Percentiles rank a stretch among this genome's conserved stretches.
These are phyloP conservation scores for Eugnorisma glareosa DNA, from an alignment of 2,888 invertebrate genomes.

Conservation along the genomic window DNA sequence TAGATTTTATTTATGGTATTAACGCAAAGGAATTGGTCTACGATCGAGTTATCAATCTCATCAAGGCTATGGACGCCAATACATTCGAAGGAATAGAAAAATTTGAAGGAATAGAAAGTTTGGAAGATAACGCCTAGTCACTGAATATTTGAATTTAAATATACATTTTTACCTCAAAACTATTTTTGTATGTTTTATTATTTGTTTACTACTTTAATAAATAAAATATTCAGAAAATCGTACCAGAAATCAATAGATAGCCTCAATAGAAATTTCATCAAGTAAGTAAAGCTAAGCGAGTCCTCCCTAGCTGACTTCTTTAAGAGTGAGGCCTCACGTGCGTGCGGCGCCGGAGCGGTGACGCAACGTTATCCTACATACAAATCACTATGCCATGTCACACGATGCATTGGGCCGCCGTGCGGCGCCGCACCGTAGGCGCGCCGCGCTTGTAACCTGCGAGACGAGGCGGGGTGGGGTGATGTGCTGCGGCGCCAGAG, in stretches of 20 bases:
- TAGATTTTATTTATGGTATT: slow-evolving; percentile 93
- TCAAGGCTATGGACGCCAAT: slow-evolving; percentile 80
- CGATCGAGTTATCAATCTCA: slow-evolving; percentile 89
- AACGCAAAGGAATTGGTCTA: slow-evolving; percentile 91
- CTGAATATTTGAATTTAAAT: slow-evolving; percentile 10
- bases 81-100: slow-evolving; percentile 42
- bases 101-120: slow-evolving; percentile 3
- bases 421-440: no score
- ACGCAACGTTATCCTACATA: no score
- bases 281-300: neutral
- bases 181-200: neutral
- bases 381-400: no score
- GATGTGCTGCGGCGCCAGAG: no score
- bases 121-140: neutral
- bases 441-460: no score
- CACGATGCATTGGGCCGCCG: no score
- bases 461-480: no score
- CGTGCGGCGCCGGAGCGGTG: no score
- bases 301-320: neutral
- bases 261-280: neutral
- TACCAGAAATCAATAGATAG: neutral
- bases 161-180: slow-evolving; percentile 15
- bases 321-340: no score
- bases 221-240: neutral
- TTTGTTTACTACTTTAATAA: neutral